phyloP scores from a whole-genome alignment of 2,113 vertebrate genomes.

The Dasyprocta punctata region DNA sequence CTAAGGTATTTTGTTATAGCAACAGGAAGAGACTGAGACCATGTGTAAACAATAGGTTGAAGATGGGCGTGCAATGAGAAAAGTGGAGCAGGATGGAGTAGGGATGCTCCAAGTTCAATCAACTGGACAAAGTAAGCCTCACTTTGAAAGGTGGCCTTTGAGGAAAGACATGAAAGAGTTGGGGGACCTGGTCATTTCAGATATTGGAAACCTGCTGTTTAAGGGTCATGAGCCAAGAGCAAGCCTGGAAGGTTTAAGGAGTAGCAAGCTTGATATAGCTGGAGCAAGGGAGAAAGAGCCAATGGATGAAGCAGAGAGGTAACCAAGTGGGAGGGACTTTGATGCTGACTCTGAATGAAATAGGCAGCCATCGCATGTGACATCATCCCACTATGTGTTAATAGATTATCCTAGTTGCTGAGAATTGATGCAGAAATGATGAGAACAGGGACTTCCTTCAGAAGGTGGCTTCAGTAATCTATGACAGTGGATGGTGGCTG shows the following conservation, averaged over 20 bases:
- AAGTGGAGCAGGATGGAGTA: neutral
- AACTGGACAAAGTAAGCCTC: neutral
- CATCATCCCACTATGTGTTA: neutral
- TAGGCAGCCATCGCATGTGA: neutral
- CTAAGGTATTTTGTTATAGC: neutral
- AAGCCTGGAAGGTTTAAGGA: neutral
- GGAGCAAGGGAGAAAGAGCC: neutral
- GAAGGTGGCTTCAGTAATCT: neutral
- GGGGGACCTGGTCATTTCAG: neutral
- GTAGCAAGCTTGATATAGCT: neutral
- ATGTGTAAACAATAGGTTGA: neutral
- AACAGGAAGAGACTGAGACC: neutral
- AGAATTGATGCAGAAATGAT: neutral
- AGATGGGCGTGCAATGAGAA: neutral
- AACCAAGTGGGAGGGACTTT: neutral
- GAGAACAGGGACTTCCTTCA: neutral
- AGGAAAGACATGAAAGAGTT: neutral
- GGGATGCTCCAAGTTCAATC: neutral
- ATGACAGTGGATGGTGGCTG: neutral
- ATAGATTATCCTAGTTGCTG: neutral
- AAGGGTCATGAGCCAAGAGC: neutral
- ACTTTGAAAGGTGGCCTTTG: constrained; percentile 1
- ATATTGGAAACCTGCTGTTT: neutral
- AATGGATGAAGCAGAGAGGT: neutral
- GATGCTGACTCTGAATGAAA: neutral